phyloP scores from a whole-genome alignment of 1,140 invertebrate species.

The Trypoxylus dichotomus region DNA sequence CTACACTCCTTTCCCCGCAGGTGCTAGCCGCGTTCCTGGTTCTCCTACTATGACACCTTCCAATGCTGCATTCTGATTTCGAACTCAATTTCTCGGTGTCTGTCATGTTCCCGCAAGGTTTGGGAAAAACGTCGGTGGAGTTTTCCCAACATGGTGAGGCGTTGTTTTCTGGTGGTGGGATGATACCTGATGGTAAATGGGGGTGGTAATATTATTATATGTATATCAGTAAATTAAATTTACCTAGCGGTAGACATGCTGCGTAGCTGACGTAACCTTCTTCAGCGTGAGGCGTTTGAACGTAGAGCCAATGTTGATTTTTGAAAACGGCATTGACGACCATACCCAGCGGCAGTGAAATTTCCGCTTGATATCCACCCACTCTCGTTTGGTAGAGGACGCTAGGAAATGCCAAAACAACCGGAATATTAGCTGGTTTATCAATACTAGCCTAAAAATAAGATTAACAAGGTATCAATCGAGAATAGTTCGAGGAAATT shows the following conservation, averaged over 20 bases:
- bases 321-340: slow-evolving; percentile 84
- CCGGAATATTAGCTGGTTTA: slow-evolving; percentile 77
- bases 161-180: slow-evolving; percentile 44
- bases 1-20: slow-evolving; percentile 68
- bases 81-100: slow-evolving; percentile 67
- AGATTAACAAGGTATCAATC: not conserved
- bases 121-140: slow-evolving; percentile 75
- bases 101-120: slow-evolving; percentile 71
- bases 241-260: slow-evolving; percentile 74
- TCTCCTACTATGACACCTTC: slow-evolving; percentile 48
- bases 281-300: slow-evolving; percentile 76
- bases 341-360: slow-evolving; percentile 74
- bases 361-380: slow-evolving; percentile 69
- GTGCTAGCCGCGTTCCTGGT: slow-evolving; percentile 56
- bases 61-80: slow-evolving; percentile 55
- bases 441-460: slow-evolving; percentile 66
- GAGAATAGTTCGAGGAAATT: not conserved
- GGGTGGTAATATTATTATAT: not conserved
- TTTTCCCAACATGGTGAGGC: slow-evolving; percentile 70
- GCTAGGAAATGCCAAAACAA: slow-evolving; percentile 74
- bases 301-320: slow-evolving; percentile 80
- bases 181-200: slow-evolving; percentile 41
- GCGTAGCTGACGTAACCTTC: slow-evolving; percentile 77
- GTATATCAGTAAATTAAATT: slow-evolving; percentile 43
- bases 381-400: slow-evolving; percentile 72